Evolutionary conservation across 2,113 vertebrate genomes (phyloP).

Genomic region (Porphyrio hochstetteri): DNA sequence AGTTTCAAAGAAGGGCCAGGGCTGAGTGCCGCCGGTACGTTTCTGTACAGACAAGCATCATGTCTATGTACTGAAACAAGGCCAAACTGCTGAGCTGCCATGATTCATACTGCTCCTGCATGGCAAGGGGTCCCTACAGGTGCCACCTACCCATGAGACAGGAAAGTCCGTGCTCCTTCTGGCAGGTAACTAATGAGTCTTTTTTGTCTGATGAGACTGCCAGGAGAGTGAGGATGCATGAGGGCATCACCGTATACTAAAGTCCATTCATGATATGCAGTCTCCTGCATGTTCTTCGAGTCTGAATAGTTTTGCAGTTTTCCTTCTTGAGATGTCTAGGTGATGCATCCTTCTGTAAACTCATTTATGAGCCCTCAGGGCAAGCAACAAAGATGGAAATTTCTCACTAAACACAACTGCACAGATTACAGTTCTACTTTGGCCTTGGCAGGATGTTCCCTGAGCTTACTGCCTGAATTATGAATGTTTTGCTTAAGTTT

Average conservation of each 20-base stretch:
- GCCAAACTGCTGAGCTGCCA: background rate
- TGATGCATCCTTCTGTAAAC: background rate
- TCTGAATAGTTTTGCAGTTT: background rate
- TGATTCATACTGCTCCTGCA: accelerated
- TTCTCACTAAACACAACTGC: background rate
- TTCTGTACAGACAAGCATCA: background rate
- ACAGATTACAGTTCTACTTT: background rate
- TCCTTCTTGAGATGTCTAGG: background rate
- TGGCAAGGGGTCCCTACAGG: background rate
- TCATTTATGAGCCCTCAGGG: background rate
- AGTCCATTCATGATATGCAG: background rate
- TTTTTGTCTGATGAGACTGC: background rate
- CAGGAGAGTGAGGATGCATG: background rate
- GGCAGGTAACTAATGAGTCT: background rate
- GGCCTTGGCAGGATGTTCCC: background rate
- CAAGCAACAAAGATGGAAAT: background rate
- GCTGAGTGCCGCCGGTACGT: background rate
- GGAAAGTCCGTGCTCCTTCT: background rate
- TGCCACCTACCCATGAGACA: background rate
- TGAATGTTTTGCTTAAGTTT: background rate
- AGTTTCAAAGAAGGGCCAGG: background rate
- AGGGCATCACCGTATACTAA: background rate
- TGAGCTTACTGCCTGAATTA: background rate
- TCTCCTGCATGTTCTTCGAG: background rate
- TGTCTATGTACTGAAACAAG: background rate